These are phyloP conservation scores for Aphelocoma coerulescens DNA, from an alignment of 2,113 vertebrate genomes.

Conservation along the genomic window DNA sequence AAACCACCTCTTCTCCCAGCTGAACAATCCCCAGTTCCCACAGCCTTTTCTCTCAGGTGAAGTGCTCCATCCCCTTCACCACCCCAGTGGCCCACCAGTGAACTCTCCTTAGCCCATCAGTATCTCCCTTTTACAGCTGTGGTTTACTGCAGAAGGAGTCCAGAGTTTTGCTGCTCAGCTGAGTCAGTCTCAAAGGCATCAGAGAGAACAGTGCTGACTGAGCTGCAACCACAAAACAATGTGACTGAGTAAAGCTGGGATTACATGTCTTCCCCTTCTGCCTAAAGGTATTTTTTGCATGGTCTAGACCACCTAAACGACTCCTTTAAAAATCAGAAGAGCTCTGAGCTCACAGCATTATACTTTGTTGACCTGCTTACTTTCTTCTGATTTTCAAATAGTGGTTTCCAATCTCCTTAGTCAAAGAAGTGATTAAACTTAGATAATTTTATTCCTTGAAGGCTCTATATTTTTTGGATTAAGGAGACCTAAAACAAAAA, in stretches of 20 bases:
- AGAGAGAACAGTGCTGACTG: not conserved
- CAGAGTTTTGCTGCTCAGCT: not conserved
- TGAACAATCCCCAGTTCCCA: not conserved
- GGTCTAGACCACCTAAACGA: not conserved
- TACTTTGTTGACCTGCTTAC: not conserved
- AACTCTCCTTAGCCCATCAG: not conserved
- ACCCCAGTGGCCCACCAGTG: not conserved
- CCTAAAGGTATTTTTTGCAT: not conserved
- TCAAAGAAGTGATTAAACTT: not conserved
- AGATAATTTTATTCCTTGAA: not conserved
- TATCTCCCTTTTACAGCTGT: not conserved
- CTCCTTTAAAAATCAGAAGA: not conserved
- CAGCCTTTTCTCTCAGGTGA: not conserved
- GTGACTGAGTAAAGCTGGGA: not conserved
- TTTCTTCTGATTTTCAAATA: not conserved
- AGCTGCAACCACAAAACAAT: not conserved
- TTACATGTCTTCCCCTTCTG: not conserved
- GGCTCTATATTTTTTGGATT: not conserved
- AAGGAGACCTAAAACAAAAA: not conserved
- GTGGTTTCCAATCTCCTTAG: not conserved
- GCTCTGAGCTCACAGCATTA: not conserved
- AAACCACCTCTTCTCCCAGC: not conserved
- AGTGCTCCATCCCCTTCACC: not conserved
- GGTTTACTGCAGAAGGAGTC: not conserved
- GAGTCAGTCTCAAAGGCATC: not conserved